Evolutionary conservation across 2,797 vertebrate species (phyloP).

Genomic region (Luscinia megarhynchos): DNA sequence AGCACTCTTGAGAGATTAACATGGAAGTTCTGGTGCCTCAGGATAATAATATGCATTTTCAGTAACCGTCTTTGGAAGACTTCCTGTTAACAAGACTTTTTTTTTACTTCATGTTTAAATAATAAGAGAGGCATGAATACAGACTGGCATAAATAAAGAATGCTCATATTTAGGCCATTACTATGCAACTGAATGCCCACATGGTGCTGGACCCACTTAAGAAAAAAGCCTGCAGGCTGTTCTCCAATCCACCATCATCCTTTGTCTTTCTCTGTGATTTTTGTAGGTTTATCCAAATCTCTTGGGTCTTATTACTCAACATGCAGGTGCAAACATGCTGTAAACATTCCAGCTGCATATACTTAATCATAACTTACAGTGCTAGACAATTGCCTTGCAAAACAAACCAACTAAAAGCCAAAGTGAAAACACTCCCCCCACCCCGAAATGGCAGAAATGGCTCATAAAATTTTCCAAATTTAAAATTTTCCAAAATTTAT

Average conservation of each 20-base stretch:
- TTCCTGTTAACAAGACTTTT: background rate
- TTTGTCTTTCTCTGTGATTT: constrained; percentile 10
- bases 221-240: background rate
- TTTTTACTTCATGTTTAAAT: constrained; percentile 7
- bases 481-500: background rate
- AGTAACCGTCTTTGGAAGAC: background rate
- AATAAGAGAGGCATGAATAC: background rate
- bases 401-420: background rate
- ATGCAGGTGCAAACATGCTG: constrained; percentile 29
- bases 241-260: background rate
- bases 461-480: background rate
- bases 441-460: background rate
- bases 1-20: constrained; percentile 22
- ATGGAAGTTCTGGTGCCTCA: background rate
- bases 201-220: background rate
- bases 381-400: background rate
- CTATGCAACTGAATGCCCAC: background rate
- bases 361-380: background rate
- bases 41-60: constrained; percentile 23
- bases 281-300: constrained; percentile 39
- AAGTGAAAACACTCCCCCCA: background rate
- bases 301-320: constrained; percentile 8
- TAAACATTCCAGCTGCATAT: constrained; percentile 38
- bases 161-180: background rate
- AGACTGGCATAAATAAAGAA: background rate